Evolutionary conservation across 2,113 vertebrate species (phyloP).

Genomic region (Athene cunicularia): DNA sequence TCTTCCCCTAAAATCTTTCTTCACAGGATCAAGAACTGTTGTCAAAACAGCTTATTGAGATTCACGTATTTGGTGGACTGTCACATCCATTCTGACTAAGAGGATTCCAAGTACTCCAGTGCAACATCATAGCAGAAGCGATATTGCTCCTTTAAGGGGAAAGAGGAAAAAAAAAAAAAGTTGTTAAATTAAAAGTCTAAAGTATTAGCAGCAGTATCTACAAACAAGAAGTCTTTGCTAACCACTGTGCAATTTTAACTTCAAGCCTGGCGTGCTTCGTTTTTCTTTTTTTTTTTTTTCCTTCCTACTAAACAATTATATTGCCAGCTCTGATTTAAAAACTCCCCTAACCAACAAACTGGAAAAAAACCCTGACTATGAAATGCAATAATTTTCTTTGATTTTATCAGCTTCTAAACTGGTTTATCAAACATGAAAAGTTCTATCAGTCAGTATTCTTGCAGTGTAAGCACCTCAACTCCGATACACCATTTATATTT

Average conservation of each 20-base stretch:
- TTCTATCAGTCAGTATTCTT: not conserved
- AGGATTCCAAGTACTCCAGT: slow-evolving; percentile 94
- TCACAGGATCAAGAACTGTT: slow-evolving; percentile 72
- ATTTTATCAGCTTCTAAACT: not conserved
- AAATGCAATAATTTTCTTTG: not conserved
- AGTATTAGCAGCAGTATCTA: not conserved
- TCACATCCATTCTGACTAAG: slow-evolving; percentile 75
- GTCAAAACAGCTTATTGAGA: slow-evolving; percentile 59
- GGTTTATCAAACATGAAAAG: not conserved
- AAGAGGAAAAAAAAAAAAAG: not conserved
- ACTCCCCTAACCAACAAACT: not conserved
- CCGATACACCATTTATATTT: not conserved
- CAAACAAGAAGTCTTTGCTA: not conserved
- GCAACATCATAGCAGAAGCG: slow-evolving; percentile 98
- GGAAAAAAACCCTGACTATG: not conserved
- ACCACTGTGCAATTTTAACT: not conserved
- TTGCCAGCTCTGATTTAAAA: not conserved
- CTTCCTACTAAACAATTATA: not conserved
- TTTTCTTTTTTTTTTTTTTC: not conserved
- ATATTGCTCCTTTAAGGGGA: slow-evolving; percentile 89
- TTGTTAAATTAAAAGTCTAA: not conserved
- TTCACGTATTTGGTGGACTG: slow-evolving; percentile 36
- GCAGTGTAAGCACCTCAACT: not conserved
- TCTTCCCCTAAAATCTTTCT: slow-evolving; percentile 75
- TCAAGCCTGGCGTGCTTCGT: not conserved